These are phyloP conservation scores for Marmota monax DNA, from an alignment of 2,113 vertebrate species.

Conservation along the genomic window DNA sequence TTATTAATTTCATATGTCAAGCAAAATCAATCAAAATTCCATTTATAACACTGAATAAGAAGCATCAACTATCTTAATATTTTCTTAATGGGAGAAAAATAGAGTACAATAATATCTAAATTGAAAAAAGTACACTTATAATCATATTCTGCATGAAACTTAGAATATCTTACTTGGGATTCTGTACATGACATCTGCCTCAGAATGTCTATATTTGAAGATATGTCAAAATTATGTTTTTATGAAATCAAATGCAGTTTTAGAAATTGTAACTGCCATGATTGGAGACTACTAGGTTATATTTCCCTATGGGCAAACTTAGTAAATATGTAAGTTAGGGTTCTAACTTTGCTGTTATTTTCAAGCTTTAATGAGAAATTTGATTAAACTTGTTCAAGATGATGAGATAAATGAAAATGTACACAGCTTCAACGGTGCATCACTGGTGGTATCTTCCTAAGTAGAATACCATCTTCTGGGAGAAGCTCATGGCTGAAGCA, in stretches of 20 bases:
- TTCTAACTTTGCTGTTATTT: conserved; percentile 17
- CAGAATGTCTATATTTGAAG: conserved; percentile 41
- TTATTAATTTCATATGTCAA: conserved; percentile 45
- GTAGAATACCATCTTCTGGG: conserved; percentile 32
- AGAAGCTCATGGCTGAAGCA: neutral
- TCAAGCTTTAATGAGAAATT: neutral
- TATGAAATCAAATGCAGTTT: neutral
- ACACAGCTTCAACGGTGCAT: neutral
- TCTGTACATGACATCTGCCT: conserved; percentile 41
- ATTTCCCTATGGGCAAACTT: neutral
- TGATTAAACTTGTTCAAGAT: conserved; percentile 29
- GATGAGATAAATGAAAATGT: conserved; percentile 18
- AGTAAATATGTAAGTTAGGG: neutral
- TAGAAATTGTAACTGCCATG: conserved; percentile 11
- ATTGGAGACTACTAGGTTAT: conserved; percentile 27
- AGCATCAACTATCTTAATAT: neutral
- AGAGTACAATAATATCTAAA: neutral
- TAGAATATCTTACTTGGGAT: conserved; percentile 25
- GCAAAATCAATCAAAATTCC: conserved; percentile 39
- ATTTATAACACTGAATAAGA: conserved; percentile 27
- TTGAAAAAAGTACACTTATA: neutral
- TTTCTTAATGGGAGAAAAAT: neutral
- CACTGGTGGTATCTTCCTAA: neutral
- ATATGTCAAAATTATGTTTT: conserved; percentile 38
- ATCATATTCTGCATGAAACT: neutral